These are phyloP conservation scores for Ctenosaura bakeri DNA, from an alignment of 2,797 vertebrate species.

Conservation along the genomic window DNA sequence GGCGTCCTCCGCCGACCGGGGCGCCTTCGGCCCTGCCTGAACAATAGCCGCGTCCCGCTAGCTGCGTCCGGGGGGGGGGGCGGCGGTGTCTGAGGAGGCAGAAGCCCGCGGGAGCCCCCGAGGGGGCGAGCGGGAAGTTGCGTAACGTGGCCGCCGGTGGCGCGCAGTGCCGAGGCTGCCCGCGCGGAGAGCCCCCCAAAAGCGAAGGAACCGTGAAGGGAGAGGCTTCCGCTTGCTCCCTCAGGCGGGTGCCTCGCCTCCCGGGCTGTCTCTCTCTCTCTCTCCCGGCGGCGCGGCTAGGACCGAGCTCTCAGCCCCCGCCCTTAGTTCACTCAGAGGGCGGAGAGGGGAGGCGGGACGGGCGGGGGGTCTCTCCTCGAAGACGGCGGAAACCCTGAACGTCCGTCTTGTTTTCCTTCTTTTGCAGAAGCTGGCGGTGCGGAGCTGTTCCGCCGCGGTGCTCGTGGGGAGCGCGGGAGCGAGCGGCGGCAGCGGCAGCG, in stretches of 20 bases:
- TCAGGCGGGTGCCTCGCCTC: too few relatives aligned
- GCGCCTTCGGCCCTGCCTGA: too few relatives aligned
- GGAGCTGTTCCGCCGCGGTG: constrained; percentile 81
- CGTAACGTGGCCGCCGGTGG: background rate
- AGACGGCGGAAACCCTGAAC: constrained; percentile 33
- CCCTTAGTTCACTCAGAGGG: background rate
- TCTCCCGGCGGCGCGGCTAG: background rate
- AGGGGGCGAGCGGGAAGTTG: background rate
- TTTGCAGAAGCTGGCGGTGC: constrained; percentile 86
- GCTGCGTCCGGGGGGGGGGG: background rate
- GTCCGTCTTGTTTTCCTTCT: constrained; percentile 36
- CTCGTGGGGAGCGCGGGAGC: constrained; percentile 73
- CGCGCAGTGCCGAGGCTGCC: background rate
- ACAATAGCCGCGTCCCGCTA: too few relatives aligned
- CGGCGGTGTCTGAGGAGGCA: background rate
- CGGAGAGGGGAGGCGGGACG: background rate
- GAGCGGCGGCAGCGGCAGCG: background rate
- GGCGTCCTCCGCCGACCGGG: too few relatives aligned
- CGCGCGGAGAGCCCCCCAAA: too few relatives aligned
- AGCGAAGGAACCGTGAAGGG: too few relatives aligned
- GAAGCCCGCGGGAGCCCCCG: background rate
- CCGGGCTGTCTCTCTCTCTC: too few relatives aligned
- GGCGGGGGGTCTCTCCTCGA: background rate
- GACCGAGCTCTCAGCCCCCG: too few relatives aligned
- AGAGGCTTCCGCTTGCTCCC: too few relatives aligned